Evolutionary conservation across 2,797 vertebrate species (phyloP).

Genomic region (Tenualosa thibaudeaui): DNA sequence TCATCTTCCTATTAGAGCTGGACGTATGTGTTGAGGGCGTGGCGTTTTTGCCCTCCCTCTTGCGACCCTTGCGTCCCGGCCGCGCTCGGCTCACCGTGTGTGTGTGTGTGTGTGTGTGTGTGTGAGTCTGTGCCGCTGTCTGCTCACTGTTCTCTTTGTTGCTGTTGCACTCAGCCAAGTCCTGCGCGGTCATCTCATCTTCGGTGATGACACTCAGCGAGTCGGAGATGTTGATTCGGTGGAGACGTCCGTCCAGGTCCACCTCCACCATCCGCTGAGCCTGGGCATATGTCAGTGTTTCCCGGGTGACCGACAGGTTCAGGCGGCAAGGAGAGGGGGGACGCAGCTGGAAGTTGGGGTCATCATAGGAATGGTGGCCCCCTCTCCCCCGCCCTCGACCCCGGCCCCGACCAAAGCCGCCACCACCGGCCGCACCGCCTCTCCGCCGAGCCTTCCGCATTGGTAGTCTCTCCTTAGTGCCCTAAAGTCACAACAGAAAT

Average conservation of each 20-base stretch:
- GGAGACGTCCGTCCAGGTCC: constrained; percentile 93
- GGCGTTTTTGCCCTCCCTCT: constrained; percentile 82
- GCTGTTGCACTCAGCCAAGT: constrained; percentile 95
- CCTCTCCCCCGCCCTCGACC: constrained; percentile 74
- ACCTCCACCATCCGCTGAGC: constrained; percentile 97
- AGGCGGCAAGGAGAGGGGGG: constrained; percentile 91
- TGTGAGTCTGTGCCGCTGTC: constrained; percentile 57
- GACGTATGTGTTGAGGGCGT: constrained; percentile 71
- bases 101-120: neutral
- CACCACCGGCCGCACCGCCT: constrained; percentile 76
- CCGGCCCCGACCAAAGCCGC: constrained; percentile 72
- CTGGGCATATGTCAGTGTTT: constrained; percentile 93
- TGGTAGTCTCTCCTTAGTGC: constrained; percentile 58
- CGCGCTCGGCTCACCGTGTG: constrained; percentile 72
- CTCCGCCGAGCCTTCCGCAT: constrained; percentile 87
- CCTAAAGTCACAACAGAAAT: constrained; percentile 39
- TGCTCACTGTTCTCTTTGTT: constrained; percentile 98
- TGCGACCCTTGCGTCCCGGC: constrained; percentile 76
- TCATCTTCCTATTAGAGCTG: constrained; percentile 62
- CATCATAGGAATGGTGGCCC: constrained; percentile 50
- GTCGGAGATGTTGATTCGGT: constrained; percentile 94
- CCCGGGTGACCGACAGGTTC: constrained; percentile 86
- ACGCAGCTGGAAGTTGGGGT: constrained; percentile 67
- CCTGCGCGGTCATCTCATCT: constrained; percentile 95
- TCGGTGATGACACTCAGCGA: constrained; percentile 91